Evolutionary conservation across 2,113 vertebrate species (phyloP), one percentile per base, ranked within the genome.

Genomic region (Mesitornis unicolor): DNA sequence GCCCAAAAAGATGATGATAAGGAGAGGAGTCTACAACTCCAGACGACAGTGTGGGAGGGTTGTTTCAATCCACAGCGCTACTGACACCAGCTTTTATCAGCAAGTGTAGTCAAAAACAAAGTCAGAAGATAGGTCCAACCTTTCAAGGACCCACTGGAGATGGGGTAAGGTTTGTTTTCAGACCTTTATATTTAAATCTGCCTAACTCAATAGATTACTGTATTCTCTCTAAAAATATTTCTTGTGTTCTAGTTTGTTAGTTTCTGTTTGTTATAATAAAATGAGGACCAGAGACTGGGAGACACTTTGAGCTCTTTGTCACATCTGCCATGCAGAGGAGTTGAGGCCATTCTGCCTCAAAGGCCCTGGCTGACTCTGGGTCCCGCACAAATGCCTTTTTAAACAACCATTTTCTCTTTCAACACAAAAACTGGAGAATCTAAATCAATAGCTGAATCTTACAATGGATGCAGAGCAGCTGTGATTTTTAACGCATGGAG

Each of bases 371-470:
- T 86, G 71, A 57, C 25, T 59, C 45, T 20, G 26, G 61, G 79
- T 84, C 87, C 47, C 21, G 13, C 51, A 89, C 33, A 96, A 94
- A 95, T 40, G 53, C n/a, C 53, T 93, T 89, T 93, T 89, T 48
- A 95, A 92, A 74, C 61, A 91, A 94, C 75, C 63, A 29, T 86
- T 93, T 95, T 75, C 56, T 77, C 91, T 95, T 86, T 82, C 89
- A 81, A 19, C 56, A 56, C 57, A 53, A 89, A 94, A 96, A 88
- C 35, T 89, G 82, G 76, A 91, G 60, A 35, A 90, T 93, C 45
- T 69, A 83, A 92, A 97, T 97, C 68, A 74, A 92, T 77, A 93
- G 64, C 95, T 78, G 53, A 29, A 68, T 42, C 73, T 85, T 35
- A 93, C 61, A 91, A 80, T 76, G 57, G 54, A 87, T 84, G 64